Conservation (phyloP, 2,113 vertebrate species). For the Clupea harengus region DNA sequence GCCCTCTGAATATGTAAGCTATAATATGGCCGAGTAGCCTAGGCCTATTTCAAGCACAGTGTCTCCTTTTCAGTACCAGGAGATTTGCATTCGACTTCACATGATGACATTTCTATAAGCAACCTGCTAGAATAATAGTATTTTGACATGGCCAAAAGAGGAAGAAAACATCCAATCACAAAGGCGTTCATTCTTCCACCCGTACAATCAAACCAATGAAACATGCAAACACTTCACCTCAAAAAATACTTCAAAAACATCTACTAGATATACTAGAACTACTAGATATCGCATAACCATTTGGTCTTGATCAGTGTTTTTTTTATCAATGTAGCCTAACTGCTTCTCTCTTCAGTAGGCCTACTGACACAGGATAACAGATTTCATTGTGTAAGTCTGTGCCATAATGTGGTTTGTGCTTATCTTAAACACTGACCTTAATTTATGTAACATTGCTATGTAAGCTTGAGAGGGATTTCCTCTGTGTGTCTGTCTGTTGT, state of each 20-base stretch:
- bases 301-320: neutral
- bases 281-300: neutral
- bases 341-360: neutral
- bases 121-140: neutral
- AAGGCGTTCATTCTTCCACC: neutral
- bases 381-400: neutral
- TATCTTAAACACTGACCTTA: neutral
- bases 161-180: neutral
- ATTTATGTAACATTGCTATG: neutral
- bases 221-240: too few relatives aligned
- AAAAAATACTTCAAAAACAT: too few relatives aligned
- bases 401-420: neutral
- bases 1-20: neutral
- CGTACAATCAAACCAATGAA: neutral
- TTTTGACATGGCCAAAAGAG: neutral
- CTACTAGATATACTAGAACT: too few relatives aligned
- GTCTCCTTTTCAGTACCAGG: neutral
- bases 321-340: neutral
- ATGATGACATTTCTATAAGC: neutral
- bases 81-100: neutral
- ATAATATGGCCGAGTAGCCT: neutral
- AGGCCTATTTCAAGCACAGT: slow-evolving; percentile 6
- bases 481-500: neutral
- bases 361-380: neutral
- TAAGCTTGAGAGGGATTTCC: neutral